phyloP scores from a whole-genome alignment of 2,888 invertebrate species.

The Pecten maximus region DNA sequence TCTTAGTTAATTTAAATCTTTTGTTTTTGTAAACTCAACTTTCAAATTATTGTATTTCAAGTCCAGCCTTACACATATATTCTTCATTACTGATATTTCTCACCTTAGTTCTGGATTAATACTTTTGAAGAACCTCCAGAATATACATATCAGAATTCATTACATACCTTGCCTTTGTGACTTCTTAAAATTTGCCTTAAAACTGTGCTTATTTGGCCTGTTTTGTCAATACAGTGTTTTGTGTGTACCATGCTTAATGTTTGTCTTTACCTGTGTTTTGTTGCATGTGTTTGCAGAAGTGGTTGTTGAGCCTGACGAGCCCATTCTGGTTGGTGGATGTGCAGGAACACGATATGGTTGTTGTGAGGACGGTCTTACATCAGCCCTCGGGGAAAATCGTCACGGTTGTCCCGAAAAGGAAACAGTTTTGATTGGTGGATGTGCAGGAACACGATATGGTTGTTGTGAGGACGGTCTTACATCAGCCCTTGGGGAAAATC shows the following conservation, averaged over 20 bases:
- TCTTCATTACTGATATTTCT: no score
- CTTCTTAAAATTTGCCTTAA: no score
- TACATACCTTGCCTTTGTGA: no score
- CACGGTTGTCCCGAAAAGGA: slow-evolving; percentile 87
- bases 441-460: slow-evolving; percentile 40
- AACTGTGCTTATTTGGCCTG: no score
- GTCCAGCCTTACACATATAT: no score
- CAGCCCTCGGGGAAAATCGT: slow-evolving; percentile 84
- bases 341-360: slow-evolving; percentile 47
- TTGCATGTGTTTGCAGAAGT: background rate
- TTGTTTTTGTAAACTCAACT: no score
- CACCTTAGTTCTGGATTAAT: no score
- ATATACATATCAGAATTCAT: no score
- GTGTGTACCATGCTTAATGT: background rate
- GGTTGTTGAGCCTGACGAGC: background rate
- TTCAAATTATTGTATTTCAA: no score
- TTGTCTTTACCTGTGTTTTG: background rate
- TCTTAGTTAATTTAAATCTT: no score
- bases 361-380: slow-evolving; percentile 44
- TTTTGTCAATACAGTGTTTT: background rate
- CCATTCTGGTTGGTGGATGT: slow-evolving; percentile 21
- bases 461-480: slow-evolving; percentile 47
- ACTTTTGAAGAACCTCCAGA: no score
- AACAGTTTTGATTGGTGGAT: background rate
- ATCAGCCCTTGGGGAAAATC: slow-evolving; percentile 84